Evolutionary conservation across 2,888 invertebrate genomes (phyloP).

Genomic region (Oxyteleia sp.): DNA sequence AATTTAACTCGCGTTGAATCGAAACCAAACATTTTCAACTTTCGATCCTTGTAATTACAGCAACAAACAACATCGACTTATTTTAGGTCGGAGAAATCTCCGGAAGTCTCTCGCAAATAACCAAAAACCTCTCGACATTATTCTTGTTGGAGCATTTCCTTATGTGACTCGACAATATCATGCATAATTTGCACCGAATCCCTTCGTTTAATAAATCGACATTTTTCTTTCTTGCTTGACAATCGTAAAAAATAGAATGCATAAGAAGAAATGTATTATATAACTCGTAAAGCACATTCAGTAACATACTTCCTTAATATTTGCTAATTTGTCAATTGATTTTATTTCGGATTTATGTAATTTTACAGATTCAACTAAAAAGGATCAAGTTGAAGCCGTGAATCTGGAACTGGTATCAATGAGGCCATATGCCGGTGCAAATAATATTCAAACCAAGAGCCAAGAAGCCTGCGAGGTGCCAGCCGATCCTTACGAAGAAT

Average conservation of each 20-base stretch:
- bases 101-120: conserved; percentile 61
- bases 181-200: neutral
- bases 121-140: conserved; percentile 50
- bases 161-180: conserved; percentile 12
- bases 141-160: conserved; percentile 28
- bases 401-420: conserved; percentile 94
- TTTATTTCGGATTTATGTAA: neutral
- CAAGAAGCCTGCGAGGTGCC: conserved; percentile 88
- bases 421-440: conserved; percentile 90
- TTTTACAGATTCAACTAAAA: conserved; percentile 81
- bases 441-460: conserved; percentile 87
- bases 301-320: too few relatives aligned
- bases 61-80: conserved; percentile 74
- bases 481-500: conserved; percentile 93
- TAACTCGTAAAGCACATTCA: neutral
- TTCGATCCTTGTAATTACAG: conserved; percentile 79
- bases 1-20: conserved; percentile 46
- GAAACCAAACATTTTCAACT: conserved; percentile 71
- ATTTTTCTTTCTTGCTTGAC: neutral
- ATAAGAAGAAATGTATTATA: neutral
- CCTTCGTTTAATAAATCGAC: neutral
- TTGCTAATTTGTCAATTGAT: too few relatives aligned
- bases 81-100: conserved; percentile 80
- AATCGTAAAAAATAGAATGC: neutral
- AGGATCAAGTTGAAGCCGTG: conserved; percentile 90